Base-by-base conservation (phyloP, 2,113 vertebrate species). In the Apaloderma vittatum region DNA sequence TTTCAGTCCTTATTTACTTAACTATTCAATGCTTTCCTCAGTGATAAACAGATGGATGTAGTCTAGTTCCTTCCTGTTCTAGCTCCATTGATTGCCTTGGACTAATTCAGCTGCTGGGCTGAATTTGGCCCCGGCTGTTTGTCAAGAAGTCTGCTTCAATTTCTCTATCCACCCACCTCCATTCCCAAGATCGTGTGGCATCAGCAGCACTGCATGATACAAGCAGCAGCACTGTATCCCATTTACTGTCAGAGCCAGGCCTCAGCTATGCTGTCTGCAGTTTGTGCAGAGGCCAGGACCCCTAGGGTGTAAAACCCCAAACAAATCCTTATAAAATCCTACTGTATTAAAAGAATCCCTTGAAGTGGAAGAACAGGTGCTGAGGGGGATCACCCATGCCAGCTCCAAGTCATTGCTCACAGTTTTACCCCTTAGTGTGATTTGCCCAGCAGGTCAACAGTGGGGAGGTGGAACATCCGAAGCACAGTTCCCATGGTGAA, bases 61-160 rank as follows among this genome's bases (percentile, higher is more conserved):
- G 49, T 85, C 73, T 96, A 76, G 87, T 96, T 95, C 93, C 96
- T 97, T 96, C 95, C 94, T 96, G 94, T 95, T 97, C 85, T 80
- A 94, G 87, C 51, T 96, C 87, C 71, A 86, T 79, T 94, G 95
- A 95, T 94, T 88, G 49, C 51, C 62, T 83, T 86, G 93, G 73
- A 79, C 40, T 40, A 40, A 40, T 40, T 63, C 43, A 63, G 80
- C 68, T 96, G 59, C 63, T 91, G 91, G 94, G 96, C 93, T 96
- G 94, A 76, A 86, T 95, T 94, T 95, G 94, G 92, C 85, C 92
- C 78, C 0, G 22, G 71, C 66, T 94, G 66, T 93, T 97, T 96
- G 83, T 91, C 58, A 70, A 93, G 94, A 91, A 94, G 78, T 73
- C 93, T 94, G 93, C 93, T 93, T 74, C 66, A 36, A 51, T 96